These are phyloP conservation scores for Alentia gelatinosa DNA, from an alignment of 2,888 invertebrate genomes.

Conservation along the genomic window DNA sequence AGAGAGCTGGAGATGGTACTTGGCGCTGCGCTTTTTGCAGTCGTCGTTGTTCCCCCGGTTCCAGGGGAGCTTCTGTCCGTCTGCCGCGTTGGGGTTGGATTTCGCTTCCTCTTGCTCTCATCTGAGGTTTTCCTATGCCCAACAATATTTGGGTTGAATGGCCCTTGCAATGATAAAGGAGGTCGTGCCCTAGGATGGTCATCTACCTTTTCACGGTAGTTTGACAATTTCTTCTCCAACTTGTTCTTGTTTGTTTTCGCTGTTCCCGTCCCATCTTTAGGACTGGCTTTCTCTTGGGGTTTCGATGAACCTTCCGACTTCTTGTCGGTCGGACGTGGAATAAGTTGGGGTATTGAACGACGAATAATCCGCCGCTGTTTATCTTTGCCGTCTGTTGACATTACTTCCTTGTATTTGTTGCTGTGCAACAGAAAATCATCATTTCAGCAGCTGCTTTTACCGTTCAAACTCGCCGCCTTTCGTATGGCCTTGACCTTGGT, in stretches of 20 bases:
- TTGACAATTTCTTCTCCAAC: background rate
- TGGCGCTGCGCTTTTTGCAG: background rate
- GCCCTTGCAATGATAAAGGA: slow-evolving; percentile 9
- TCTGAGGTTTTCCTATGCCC: background rate
- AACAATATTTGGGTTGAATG: slow-evolving; percentile 14
- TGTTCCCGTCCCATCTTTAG: background rate
- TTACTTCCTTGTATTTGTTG: background rate
- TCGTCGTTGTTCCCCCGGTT: background rate
- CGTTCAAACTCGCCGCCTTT: background rate
- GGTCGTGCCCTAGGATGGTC: background rate
- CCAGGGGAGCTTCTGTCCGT: background rate
- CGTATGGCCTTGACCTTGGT: background rate
- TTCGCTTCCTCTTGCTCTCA: background rate
- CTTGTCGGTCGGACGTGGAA: background rate
- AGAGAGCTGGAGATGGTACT: background rate
- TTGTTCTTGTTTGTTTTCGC: background rate
- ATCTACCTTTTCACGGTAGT: background rate
- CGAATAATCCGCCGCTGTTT: background rate
- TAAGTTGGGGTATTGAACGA: background rate
- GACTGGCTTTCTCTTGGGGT: background rate
- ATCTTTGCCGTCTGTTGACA: background rate
- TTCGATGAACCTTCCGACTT: background rate
- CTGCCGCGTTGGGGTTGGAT: background rate
- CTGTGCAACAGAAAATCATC: background rate
- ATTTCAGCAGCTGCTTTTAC: background rate